Base-by-base conservation (phyloP, 2,888 invertebrate genomes). In the Flexamia atlantica region DNA sequence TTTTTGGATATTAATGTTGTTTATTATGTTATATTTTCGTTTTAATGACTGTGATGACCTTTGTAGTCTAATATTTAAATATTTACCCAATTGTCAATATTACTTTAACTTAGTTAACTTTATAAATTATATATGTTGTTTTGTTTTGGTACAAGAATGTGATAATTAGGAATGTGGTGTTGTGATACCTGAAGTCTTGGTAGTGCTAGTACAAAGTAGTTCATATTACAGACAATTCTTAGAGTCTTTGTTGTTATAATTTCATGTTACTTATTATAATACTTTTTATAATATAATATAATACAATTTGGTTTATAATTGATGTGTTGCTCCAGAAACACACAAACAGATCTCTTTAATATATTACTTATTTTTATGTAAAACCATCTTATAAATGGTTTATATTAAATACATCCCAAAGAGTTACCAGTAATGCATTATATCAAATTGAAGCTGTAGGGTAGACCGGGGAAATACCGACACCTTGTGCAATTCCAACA, bases 181-280 rank as follows among this genome's bases (percentile, higher is more conserved):
- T 64, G 64, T 64, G 64, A 64, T 64, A 64, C 57, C 2, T 50
- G 9, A 57, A 64, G 64, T 57, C 20, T 23, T 57, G 57, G 9
- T 64, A 64, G 64, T 57, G 20, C 64, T 64, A 28, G 64, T 64
- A 64, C 57, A 57, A 57, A 30, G 14, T 64, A 28, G 64, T 64
- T 64, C 28, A 64, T 4, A 57, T 57, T 20, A 57, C 57, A 3
- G 3, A 46, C 7, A 12, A 46, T 12, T 46, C 17, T 12, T 46
- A 46, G n/a, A n/a, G 7, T 17, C 14, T 46, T 17, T 46, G 46
- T 46, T 46, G 4, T 20, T 53, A 23, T 53, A 23, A 14, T 23
- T 53, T 53, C n/a, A n/a, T 53, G 5, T 23, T 53, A 53, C 23
- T 53, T 23, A 23, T 3, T 53, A 10, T 53, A n/a, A n/a, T n/a